These are phyloP conservation scores for Philotrypesis tridentata DNA, from an alignment of 1,140 invertebrate genomes.

Conservation along the genomic window DNA sequence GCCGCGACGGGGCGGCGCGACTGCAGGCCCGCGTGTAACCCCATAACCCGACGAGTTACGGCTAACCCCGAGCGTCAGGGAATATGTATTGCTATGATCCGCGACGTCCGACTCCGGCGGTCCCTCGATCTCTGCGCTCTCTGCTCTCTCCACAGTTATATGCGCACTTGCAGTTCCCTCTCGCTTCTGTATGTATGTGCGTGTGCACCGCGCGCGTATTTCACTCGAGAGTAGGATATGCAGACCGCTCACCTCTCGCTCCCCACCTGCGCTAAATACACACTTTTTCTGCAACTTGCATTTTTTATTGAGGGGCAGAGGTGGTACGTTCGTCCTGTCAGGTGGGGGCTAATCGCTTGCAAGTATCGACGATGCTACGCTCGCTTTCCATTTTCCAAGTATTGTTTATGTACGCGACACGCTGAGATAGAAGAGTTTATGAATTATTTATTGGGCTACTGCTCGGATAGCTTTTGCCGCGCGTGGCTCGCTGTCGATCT, in stretches of 20 bases:
- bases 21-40: slow-evolving; percentile 33
- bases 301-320: too few species aligned
- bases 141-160: not conserved
- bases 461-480: too few species aligned
- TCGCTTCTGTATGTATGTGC: too few species aligned
- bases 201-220: too few species aligned
- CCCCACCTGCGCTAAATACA: too few species aligned
- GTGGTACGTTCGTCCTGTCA: too few species aligned
- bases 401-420: too few species aligned
- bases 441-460: not conserved
- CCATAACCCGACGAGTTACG: slow-evolving; percentile 52
- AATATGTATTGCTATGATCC: slow-evolving; percentile 55
- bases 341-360: not conserved
- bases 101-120: slow-evolving; percentile 46
- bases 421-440: not conserved
- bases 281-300: too few species aligned
- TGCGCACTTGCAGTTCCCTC: not conserved
- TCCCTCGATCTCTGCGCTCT: not conserved
- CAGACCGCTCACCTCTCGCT: too few species aligned
- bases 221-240: too few species aligned
- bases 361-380: not conserved
- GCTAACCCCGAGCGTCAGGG: slow-evolving; percentile 50
- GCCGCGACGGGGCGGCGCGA: slow-evolving; percentile 29
- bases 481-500: too few species aligned
- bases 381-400: too few species aligned